Evolutionary conservation across 2,113 vertebrate genomes (phyloP), one percentile per base, ranked within the genome.

Genomic region (Pteropus alecto): DNA sequence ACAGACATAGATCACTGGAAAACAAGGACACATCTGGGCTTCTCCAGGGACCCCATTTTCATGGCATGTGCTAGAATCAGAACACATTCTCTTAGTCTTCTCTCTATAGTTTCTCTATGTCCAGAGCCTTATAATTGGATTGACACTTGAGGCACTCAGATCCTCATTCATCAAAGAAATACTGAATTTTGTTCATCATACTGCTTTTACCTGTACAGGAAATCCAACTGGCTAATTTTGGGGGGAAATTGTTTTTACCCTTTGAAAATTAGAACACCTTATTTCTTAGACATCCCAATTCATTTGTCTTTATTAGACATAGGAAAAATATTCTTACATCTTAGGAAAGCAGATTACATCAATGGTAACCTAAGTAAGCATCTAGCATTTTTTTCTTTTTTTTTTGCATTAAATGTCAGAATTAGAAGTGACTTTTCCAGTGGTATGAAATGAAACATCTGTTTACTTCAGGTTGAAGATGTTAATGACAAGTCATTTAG

Each of bases 401-500:
- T 51, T 51, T 18, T 93, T 91, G 26, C 8, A 65, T 89, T 97
- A 95, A 95, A 83, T 92, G 56, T 77, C 48, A 77, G 35, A 88
- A 65, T 95, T 68, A 24, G 13, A 92, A 90, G 83, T 96, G 77
- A 82, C 63, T 85, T 95, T 94, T 95, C 33, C 3, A 4, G 43
- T 90, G 67, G n/a, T 46, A 22, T 74, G 70, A 88, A 95, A 79
- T 86, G 26, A 43, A 96, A 74, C 56, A 91, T 94, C 54, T 89
- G 73, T 79, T 83, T 95, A 60, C 43, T 82, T 94, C 41, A 94
- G 54, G n/a, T 35, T 48, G 56, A 65, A n/a, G 56, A 70, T 88
- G 35, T 65, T 88, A 96, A 93, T 88, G 89, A 87, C 61, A 70
- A 81, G 61, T 82, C 84, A 93, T 81, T 97, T 92, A 83, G 43